phyloP scores from a whole-genome alignment of 2,113 vertebrate species.

The Lontra canadensis region DNA sequence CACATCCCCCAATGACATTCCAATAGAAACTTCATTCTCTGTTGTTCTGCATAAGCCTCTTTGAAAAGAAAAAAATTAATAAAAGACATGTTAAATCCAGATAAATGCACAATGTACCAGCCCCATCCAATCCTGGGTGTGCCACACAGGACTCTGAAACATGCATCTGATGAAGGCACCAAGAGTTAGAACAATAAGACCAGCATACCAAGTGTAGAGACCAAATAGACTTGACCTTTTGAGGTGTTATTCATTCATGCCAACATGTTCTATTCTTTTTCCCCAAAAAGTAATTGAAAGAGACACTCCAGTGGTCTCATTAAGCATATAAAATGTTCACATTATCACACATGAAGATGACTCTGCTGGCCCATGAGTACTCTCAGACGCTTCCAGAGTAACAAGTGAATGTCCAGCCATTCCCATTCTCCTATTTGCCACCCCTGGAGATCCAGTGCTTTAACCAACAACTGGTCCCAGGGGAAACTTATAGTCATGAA shows the following conservation, averaged over 20 bases:
- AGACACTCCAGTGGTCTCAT: conserved; percentile 79
- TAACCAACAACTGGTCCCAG: not conserved
- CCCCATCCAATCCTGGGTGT: not conserved
- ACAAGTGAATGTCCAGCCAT: not conserved
- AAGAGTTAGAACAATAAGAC: conserved; percentile 68
- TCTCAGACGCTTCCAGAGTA: not conserved
- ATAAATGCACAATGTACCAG: not conserved
- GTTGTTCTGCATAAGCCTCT: not conserved
- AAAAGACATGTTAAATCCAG: conserved; percentile 67
- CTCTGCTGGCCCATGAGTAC: not conserved
- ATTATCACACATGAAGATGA: not conserved
- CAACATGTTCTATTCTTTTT: conserved; percentile 47
- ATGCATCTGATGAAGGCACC: conserved; percentile 71
- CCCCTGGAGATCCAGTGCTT: not conserved
- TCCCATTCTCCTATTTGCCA: not conserved
- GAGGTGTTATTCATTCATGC: conserved; percentile 64
- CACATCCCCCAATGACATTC: not conserved
- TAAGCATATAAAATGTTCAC: conserved; percentile 47
- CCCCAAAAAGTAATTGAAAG: conserved; percentile 77
- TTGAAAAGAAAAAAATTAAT: conserved; percentile 72
- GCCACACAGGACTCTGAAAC: conserved; percentile 62
- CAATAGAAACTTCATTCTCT: conserved; percentile 53
- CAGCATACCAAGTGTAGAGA: conserved; percentile 60
- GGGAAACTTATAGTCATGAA: not conserved
- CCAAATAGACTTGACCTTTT: conserved; percentile 81